These are phyloP conservation scores for Lemur catta DNA, from an alignment of 2,797 vertebrate genomes.

Conservation along the genomic window DNA sequence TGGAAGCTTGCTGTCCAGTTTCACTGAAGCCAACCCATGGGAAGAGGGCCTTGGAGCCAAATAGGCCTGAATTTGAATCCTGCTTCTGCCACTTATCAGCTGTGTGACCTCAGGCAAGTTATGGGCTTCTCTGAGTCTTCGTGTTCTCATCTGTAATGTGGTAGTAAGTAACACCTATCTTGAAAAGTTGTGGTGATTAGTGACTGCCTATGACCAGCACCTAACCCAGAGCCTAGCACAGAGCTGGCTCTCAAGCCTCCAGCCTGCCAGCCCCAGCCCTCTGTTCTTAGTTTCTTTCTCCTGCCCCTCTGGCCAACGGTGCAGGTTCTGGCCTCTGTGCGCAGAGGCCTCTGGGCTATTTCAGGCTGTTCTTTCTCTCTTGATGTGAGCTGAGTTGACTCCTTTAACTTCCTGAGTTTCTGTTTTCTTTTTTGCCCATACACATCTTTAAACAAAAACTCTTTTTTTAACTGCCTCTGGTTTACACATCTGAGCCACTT, in stretches of 20 bases:
- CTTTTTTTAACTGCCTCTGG: slow-evolving; percentile 16
- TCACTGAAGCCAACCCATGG: neutral
- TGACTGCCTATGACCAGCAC: neutral
- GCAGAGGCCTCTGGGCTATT: neutral
- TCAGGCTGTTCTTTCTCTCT: slow-evolving; percentile 20
- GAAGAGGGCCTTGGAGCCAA: neutral
- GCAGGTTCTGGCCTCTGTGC: neutral
- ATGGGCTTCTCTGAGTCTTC: neutral
- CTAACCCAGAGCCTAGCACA: neutral
- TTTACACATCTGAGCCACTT: slow-evolving; percentile 53
- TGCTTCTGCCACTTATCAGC: neutral
- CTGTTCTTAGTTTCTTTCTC: neutral
- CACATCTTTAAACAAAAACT: slow-evolving; percentile 45
- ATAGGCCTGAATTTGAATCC: neutral
- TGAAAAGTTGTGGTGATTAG: neutral
- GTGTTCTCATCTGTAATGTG: neutral
- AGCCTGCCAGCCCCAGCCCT: neutral
- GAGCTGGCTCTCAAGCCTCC: neutral
- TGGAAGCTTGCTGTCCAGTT: neutral
- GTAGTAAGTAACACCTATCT: neutral
- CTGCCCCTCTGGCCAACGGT: no score
- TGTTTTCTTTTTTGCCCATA: slow-evolving; percentile 56
- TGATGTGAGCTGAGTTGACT: neutral
- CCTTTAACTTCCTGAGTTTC: slow-evolving; percentile 34
- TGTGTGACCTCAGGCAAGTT: neutral